Evolutionary conservation across 2,113 vertebrate species (phyloP), one percentile per base, ranked within the genome.

Genomic region (Phyllopteryx taeniolatus): DNA sequence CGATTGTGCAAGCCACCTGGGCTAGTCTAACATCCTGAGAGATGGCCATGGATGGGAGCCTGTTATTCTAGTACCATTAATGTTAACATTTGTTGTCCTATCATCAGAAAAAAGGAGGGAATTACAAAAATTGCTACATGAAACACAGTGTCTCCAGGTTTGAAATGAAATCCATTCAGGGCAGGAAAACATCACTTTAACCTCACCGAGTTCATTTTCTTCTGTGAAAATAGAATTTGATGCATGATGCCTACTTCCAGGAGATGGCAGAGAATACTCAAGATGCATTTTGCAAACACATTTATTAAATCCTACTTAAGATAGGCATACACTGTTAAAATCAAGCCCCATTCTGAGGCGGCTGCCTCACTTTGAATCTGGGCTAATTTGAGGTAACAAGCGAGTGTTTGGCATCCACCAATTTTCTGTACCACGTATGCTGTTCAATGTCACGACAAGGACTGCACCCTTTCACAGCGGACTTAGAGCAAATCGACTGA

Each of bases 191-290:
- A 75, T 81, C 71, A 74, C 63, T 15, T 17, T 17, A 51, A 15
- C 47, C 63, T 57, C 66, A 64, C 65, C 3, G 1, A 84, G 79
- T 85, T 82, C 67, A 77, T 87, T 79, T 88, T 75, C 78, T 81
- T 79, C 83, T 79, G 87, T 76, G 78, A 86, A 82, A 82, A 64
- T 54, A 27, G 72, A 77, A 74, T 72, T 79, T 54, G 8, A 54
- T 54, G 51, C 51, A 54, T 57, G 22, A 57, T 57, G 56, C 22
- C n/a, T 57, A n/a, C 56, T 27, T 57, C 56, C 22, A 57, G n/a
- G 7, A 57, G 17, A 57, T 57, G 56, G 4, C 22, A 13, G 11
- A 27, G 56, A 56, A 27, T 57, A 27, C 22, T 8, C 53, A n/a
- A 7, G 53, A 54, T 54, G 53, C 20, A 13, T 13, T 57, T 57